A percentile compares a stretch with the other conserved stretches of the same genome.
Evolutionary conservation across 2,797 vertebrate species (phyloP).

Genomic region (Peromyscus nudipes): DNA sequence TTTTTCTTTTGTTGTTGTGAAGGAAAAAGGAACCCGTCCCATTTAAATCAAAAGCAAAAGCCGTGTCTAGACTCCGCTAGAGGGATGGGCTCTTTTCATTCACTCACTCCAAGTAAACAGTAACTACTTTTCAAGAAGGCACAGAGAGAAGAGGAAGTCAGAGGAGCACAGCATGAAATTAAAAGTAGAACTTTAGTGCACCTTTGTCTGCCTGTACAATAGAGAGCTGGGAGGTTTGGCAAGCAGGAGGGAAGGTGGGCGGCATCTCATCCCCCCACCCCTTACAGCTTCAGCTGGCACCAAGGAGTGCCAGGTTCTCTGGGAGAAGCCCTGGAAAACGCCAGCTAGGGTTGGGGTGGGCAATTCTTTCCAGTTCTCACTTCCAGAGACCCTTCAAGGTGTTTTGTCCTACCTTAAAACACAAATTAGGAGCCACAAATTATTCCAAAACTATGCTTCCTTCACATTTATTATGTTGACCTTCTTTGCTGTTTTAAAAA

Average conservation of each 20-base stretch:
- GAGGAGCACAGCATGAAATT: neutral
- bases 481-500: neutral
- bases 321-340: neutral
- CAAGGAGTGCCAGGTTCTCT: neutral
- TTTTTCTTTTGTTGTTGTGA: neutral
- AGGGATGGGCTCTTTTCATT: neutral
- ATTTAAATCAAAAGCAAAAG: neutral
- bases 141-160: neutral
- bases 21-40: neutral
- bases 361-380: neutral
- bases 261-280: neutral
- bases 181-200: neutral
- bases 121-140: slow-evolving; percentile 33
- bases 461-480: slow-evolving; percentile 18
- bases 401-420: neutral
- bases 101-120: neutral
- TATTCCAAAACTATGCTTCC: neutral
- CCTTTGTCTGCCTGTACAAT: neutral
- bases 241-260: neutral
- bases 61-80: neutral
- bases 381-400: neutral
- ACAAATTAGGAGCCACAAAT: slow-evolving; percentile 23
- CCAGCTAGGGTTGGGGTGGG: too few species aligned
- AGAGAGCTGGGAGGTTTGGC: too few species aligned
- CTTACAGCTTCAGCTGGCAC: neutral